Evolutionary conservation across 2,113 vertebrate genomes (phyloP), one percentile per base, ranked within the genome.

Genomic region (Oreocharis arfaki): DNA sequence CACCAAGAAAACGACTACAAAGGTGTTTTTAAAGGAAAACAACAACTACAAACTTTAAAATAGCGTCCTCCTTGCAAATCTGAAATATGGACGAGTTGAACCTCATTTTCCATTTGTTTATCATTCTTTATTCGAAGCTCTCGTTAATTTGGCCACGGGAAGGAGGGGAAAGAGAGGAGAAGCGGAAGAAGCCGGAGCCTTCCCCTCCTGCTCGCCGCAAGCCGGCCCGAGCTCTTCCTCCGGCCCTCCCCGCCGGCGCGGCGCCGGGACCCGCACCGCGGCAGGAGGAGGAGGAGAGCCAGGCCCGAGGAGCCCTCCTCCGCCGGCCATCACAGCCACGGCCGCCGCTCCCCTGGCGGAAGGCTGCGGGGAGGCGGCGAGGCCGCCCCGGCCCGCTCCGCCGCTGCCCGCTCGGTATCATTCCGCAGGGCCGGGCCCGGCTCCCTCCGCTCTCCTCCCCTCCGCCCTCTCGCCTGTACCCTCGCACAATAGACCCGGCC

Each of bases 361-460:
- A 23, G 32, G 9, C 61, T 4, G 55, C 30, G 35, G 15, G 7
- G 3, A 63, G 13, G 27, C 53, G 18, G 23, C 24, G 30, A 24
- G 26, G 56, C 50, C 50, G 14, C 6, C 42, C 42, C 10, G 26
- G 8, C 7, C 53, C 37, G 27, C 22, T 22, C 63, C 2, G 14
- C 53, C 53, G 63, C 90, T 56, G 60, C 82, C 88, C 94, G 89
- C 80, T 10, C 93, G 59, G 92, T 98, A 98, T 99, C 98, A 99
- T 98, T 99, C 98, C 98, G 98, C 98, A 86, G 87, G 77, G 93
- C 95, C 90, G 64, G 76, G 75, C 49, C 84, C 50, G 50, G 77
- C 91, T 90, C 89, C 98, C 98, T 98, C 97, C 98, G 53, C 84
- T 86, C 61, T 59, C 98, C 98, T 97, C 97, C 98, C 88, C 92